phyloP scores from a whole-genome alignment of 1,140 invertebrate species.

The Drosophila sulfurigaster region DNA sequence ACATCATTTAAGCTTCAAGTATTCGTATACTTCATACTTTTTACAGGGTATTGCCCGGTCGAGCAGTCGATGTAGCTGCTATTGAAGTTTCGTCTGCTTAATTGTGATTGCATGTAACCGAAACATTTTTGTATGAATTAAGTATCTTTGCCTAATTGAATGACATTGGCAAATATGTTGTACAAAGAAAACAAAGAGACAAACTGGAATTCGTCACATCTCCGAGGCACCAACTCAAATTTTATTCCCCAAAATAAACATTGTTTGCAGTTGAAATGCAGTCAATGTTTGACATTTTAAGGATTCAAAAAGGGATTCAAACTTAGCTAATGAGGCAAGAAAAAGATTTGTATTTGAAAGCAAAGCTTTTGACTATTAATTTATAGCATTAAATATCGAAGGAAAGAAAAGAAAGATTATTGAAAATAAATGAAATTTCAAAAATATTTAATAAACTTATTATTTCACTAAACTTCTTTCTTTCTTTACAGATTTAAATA shows the following conservation, averaged over 20 bases:
- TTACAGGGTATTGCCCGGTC: constrained; percentile 3
- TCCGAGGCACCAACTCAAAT: neutral
- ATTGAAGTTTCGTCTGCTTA: constrained; percentile 34
- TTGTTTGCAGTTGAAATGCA: no score
- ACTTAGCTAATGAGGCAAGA: no score
- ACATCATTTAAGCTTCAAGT: constrained; percentile 5
- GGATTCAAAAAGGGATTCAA: no score
- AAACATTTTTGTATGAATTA: constrained; percentile 64
- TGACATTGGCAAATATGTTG: constrained; percentile 59
- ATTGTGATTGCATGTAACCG: constrained; percentile 73
- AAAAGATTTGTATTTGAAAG: no score
- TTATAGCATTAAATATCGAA: no score
- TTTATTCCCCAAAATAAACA: neutral
- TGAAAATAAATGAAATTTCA: no score
- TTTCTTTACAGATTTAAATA: no score
- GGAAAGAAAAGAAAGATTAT: no score
- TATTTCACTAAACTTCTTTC: no score
- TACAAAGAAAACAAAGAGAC: constrained; percentile 16
- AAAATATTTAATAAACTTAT: no score
- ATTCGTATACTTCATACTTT: constrained; percentile 11
- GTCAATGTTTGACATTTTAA: no score
- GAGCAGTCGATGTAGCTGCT: constrained; percentile 1
- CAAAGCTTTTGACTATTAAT: no score
- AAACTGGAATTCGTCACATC: neutral
- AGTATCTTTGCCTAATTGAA: constrained; percentile 72